Evolutionary conservation across 1,140 invertebrate species (phyloP).

Genomic region (Drosophila nasuta): DNA sequence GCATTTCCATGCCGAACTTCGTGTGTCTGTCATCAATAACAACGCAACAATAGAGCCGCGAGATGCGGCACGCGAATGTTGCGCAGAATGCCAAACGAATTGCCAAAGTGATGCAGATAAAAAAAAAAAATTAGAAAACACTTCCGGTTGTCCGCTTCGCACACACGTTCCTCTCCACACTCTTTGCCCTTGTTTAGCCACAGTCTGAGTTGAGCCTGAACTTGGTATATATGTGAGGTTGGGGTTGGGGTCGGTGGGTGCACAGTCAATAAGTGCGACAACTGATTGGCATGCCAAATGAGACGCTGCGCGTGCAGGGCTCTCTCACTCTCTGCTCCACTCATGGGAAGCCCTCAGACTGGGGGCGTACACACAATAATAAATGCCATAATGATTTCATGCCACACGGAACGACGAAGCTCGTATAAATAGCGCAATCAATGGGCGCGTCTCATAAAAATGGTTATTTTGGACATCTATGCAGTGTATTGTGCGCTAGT

Average conservation of each 20-base stretch:
- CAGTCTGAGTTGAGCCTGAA: not conserved
- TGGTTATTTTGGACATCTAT: conserved; percentile 12
- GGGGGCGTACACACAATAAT: conserved; percentile 45
- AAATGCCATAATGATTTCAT: conserved; percentile 70
- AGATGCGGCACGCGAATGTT: conserved; percentile 53
- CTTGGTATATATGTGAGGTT: not conserved
- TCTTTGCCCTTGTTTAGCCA: not conserved
- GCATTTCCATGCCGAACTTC: conserved; percentile 52
- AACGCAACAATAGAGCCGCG: conserved; percentile 61
- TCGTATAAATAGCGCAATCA: conserved; percentile 52
- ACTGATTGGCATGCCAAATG: conserved; percentile 79
- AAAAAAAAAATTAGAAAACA: conserved; percentile 11
- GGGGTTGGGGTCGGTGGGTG: not conserved
- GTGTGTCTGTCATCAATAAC: conserved; percentile 40
- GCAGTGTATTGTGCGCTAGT: conserved; percentile 21
- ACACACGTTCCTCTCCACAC: not conserved
- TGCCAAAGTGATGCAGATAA: conserved; percentile 30
- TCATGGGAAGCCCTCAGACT: conserved; percentile 2
- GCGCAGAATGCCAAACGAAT: conserved; percentile 57
- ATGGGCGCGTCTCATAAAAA: conserved; percentile 37
- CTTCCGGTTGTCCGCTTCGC: conserved; percentile 47
- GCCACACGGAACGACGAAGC: conserved; percentile 15
- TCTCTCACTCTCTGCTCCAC: not conserved
- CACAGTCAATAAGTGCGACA: conserved; percentile 65
- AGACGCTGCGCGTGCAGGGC: conserved; percentile 42